These are phyloP conservation scores for Ictidomys tridecemlineatus DNA, from an alignment of 2,113 vertebrate genomes.

Conservation along the genomic window DNA sequence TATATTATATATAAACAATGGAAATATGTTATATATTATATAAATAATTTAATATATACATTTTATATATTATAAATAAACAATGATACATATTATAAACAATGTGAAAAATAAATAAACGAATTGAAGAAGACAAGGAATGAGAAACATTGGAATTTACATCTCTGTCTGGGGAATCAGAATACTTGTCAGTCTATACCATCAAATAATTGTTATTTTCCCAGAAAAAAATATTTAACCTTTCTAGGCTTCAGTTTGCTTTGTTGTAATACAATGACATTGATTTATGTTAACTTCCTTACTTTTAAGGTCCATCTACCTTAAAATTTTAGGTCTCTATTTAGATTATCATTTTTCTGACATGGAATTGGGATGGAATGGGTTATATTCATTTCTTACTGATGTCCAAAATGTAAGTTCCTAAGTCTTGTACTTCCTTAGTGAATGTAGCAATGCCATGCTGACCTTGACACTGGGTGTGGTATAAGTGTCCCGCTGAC, in stretches of 20 bases:
- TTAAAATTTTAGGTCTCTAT: conserved; percentile 1
- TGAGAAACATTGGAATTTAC: neutral
- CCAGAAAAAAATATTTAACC: neutral
- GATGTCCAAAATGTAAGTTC: neutral
- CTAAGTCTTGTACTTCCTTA: neutral
- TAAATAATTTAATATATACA: no score
- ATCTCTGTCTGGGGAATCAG: neutral
- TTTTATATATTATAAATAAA: neutral
- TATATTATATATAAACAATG: neutral
- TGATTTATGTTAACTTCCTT: neutral
- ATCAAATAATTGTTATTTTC: neutral
- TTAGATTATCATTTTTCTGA: neutral
- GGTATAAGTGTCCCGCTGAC: neutral
- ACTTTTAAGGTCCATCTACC: neutral
- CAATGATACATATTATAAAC: neutral
- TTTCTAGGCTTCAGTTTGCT: neutral
- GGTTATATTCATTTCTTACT: neutral
- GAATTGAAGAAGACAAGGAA: neutral
- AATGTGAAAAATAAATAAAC: neutral
- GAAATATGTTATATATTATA: neutral
- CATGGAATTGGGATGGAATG: neutral
- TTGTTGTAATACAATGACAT: neutral
- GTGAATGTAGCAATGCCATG: neutral
- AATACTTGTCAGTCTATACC: neutral
- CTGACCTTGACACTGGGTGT: neutral